Base-by-base conservation (phyloP, 2,888 invertebrate genomes). In the Taphrorychus bicolor region DNA sequence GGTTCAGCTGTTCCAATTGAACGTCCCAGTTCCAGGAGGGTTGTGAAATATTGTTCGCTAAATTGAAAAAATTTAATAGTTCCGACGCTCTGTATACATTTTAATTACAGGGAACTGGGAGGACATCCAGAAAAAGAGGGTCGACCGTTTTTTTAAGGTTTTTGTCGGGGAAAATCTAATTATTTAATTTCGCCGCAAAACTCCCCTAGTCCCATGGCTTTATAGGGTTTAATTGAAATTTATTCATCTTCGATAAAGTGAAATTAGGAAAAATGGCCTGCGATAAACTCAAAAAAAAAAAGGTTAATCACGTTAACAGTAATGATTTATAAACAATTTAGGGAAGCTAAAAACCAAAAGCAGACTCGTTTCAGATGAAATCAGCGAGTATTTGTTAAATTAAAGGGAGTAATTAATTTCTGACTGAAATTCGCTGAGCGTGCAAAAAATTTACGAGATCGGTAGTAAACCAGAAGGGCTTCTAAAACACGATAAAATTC, bases 151-250 rank as follows among this genome's bases (percentile, higher is more conserved):
- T 52, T 52, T 14, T 4, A 52, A 9, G 14, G 51, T 5, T 16
- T 14, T 19, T 18, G 18, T 22, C 9, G 9, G 52, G 18, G 5
- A 54, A 54, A 54, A 16, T 54, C 54, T 54, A 54, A 54, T 54
- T 24, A 54, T 24, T 54, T 24, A 32, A 54, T 54, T 54, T 52
- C 21, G 19, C 18, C 0, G 11, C 7, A 18, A 54, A 54, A 24
- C 17, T 32, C 5, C 14, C 54, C 9, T 14, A 17, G 5, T 18
- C 5, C 54, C 2, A 14, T 5, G 16, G 17, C 18, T 51, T 51
- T 51, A 54, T 54, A 23, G 14, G 14, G 16, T 5, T 54, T 54
- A 54, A 54, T 54, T 24, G 32, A 54, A 54, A 54, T 54, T 24
- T 54, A 54, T 54, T 32, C 23, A 32, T 32, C 5, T 54, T 54